Evolutionary conservation across 2,113 vertebrate species (phyloP), one percentile per base, ranked within the genome.

Genomic region (Dascyllus trimaculatus): DNA sequence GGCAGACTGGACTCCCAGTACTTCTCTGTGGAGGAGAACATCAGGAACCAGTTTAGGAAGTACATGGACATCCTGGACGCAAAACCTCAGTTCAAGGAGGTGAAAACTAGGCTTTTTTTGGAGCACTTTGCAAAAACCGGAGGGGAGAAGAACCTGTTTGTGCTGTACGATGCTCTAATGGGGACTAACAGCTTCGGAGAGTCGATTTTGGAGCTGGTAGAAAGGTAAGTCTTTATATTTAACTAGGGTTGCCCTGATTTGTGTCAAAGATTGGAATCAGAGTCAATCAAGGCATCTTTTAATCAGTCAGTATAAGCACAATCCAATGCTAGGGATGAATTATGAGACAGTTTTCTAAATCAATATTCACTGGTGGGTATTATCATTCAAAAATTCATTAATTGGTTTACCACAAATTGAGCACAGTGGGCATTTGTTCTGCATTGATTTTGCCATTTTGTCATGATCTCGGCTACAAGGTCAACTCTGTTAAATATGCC

Each of bases 51-150:
- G 89, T 96, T 95, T 21, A 71, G 93, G 61, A 96, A 95, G 60
- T 96, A 95, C 29, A 75, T 95, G 85, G 94, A 95, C 71, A 93
- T 95, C 75, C 40, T 95, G 56, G 93, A 95, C 40, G 93, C 94
- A 0, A 93, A 93, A 25, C 90, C 85, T 19, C 86, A 94, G 88
- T 96, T 94, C 86, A 86, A 19, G 19, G 88, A 94, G 7, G 93
- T 93, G 58, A 94, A 95, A 86, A 94, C 32, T 7, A 74, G 71
- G 11, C 75, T 95, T 1, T 96, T 95, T 64, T 66, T 93, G 81
- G 91, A 95, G 17, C 94, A 96, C 80, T 96, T 95, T 48, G 25
- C 62, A 25, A 92, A 86, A 80, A 94, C 92, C 0, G 86, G 94
- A 26, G 94, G 94, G 19, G 95, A 96, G 73, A 95, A 93, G 75